A percentile compares a stretch with the other conserved stretches of the same genome.
Evolutionary conservation across 2,888 invertebrate genomes (phyloP).

Genomic region (Carabus problematicus): DNA sequence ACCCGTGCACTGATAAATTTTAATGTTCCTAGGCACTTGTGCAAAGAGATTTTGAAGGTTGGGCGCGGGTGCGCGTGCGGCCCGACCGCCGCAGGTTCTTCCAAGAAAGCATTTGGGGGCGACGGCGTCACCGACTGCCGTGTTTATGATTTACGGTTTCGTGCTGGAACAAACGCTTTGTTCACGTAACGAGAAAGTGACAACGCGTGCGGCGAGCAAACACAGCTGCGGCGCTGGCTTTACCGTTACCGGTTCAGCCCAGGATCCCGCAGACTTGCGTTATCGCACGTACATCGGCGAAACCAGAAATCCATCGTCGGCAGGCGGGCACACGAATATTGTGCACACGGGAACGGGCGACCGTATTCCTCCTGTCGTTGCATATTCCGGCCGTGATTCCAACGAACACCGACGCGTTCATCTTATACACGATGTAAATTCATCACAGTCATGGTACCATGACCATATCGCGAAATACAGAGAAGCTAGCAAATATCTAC

Average conservation of each 20-base stretch:
- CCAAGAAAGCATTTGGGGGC: background rate
- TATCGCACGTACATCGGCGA: slow-evolving; percentile 61
- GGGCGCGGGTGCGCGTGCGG: too few relatives aligned
- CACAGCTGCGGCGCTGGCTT: slow-evolving; percentile 7
- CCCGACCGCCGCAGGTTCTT: too few relatives aligned
- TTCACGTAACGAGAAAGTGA: slow-evolving; percentile 45
- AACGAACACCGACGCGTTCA: slow-evolving; percentile 21
- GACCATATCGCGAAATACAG: background rate
- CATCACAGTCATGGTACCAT: slow-evolving; percentile 9
- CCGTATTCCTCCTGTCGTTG: slow-evolving; percentile 18
- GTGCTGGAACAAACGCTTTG: slow-evolving; percentile 42
- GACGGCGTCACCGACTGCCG: slow-evolving; percentile 13
- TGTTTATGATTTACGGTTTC: slow-evolving; percentile 39
- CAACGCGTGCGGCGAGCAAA: slow-evolving; percentile 43
- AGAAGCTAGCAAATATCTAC: background rate
- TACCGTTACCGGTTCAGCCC: slow-evolving; percentile 32
- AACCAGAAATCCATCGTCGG: slow-evolving; percentile 57
- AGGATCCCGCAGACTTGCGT: slow-evolving; percentile 52
- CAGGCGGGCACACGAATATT: slow-evolving; percentile 55
- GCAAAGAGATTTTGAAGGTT: too few relatives aligned
- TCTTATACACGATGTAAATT: slow-evolving; percentile 20
- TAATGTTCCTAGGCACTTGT: too few relatives aligned
- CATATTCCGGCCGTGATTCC: slow-evolving; percentile 34
- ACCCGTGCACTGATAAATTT: too few relatives aligned
- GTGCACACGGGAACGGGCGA: background rate